Evolutionary conservation across 2,797 vertebrate species (phyloP).

Genomic region (Megalops cyprinoides): DNA sequence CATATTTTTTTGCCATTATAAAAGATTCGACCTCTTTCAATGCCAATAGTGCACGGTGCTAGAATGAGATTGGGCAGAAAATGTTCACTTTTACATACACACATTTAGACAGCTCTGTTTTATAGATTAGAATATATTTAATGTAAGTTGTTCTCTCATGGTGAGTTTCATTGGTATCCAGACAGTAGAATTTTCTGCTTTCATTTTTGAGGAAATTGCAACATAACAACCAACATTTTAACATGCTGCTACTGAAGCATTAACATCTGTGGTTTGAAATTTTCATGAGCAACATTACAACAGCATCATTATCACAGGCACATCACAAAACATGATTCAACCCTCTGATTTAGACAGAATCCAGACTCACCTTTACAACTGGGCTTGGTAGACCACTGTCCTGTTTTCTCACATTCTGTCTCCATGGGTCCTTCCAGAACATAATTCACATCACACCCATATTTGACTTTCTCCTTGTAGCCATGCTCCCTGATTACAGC

Average conservation of each 20-base stretch:
- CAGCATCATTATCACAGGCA: background rate
- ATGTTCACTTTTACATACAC: no score
- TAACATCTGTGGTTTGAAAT: background rate
- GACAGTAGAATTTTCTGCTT: background rate
- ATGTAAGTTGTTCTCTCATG: background rate
- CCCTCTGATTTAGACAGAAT: background rate
- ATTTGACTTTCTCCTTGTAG: constrained; percentile 83
- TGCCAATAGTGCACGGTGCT: constrained; percentile 82
- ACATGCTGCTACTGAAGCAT: background rate
- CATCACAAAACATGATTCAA: background rate
- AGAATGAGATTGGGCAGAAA: constrained; percentile 42
- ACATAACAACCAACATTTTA: background rate
- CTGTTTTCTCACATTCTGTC: constrained; percentile 76
- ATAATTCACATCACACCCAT: constrained; percentile 76
- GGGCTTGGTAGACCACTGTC: constrained; percentile 82
- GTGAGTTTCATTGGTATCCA: background rate
- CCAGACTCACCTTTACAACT: constrained; percentile 77
- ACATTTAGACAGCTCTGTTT: no score
- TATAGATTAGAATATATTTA: background rate
- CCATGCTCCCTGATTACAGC: constrained; percentile 69
- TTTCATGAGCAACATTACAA: background rate
- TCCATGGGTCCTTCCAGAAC: constrained; percentile 75
- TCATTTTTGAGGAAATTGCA: background rate
- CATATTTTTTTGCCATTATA: constrained; percentile 77
- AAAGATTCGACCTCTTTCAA: constrained; percentile 81